Conservation (phyloP, 1,140 invertebrate species). For the Ladona fulva region DNA sequence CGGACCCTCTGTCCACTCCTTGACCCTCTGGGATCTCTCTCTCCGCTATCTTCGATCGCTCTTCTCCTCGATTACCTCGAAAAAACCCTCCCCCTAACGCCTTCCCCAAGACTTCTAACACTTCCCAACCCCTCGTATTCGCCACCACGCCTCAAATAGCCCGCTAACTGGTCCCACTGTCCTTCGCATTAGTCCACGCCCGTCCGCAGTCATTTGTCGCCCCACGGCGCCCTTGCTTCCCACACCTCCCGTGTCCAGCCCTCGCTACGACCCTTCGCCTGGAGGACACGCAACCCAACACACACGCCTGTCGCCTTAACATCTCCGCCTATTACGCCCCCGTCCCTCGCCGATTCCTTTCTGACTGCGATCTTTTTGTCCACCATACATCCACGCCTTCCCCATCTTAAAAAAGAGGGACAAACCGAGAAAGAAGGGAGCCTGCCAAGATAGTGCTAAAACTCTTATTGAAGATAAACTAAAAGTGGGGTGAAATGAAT, state of each 20-base stretch:
- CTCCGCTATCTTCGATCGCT: neutral
- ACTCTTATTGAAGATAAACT: no score
- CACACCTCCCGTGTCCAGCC: neutral
- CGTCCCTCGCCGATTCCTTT: neutral
- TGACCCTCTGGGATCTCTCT: neutral
- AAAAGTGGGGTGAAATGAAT: no score
- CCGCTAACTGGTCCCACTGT: neutral
- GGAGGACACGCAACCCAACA: neutral
- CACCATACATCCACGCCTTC: neutral
- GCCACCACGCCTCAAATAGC: neutral
- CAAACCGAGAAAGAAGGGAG: neutral
- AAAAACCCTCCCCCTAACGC: neutral
- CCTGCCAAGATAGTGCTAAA: no score
- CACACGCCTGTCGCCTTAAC: neutral
- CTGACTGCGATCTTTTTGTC: neutral
- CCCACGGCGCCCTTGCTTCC: neutral
- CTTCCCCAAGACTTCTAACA: no score
- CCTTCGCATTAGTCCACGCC: constrained; percentile 6
- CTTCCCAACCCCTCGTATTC: neutral
- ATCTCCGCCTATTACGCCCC: neutral
- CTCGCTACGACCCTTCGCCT: neutral
- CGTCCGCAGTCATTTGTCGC: constrained; percentile 6
- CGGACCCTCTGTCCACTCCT: neutral
- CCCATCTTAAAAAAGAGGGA: neutral
- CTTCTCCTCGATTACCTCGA: neutral